Percentiles rank a stretch among this genome's conserved stretches.
Evolutionary conservation across 2,113 vertebrate genomes (phyloP).

Genomic region (Phocoena sinus): DNA sequence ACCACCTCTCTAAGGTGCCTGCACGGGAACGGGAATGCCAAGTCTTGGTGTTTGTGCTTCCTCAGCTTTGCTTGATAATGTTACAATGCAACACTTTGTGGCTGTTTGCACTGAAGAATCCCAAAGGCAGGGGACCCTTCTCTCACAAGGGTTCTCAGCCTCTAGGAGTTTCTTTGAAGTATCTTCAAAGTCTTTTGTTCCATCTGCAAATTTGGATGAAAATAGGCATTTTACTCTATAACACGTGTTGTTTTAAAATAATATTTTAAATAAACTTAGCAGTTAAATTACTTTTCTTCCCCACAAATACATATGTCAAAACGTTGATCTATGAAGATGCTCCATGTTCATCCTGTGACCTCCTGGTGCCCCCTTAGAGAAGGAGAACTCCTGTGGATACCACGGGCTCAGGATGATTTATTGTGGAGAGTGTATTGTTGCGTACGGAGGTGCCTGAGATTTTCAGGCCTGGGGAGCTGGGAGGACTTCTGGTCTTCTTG

Average conservation of each 20-base stretch:
- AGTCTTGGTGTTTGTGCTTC: background rate
- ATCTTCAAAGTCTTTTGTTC: background rate
- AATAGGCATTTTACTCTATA: background rate
- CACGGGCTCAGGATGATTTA: accelerated
- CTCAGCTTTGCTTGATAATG: background rate
- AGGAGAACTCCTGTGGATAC: background rate
- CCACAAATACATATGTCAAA: background rate
- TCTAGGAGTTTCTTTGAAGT: background rate
- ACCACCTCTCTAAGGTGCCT: background rate
- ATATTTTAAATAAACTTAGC: background rate
- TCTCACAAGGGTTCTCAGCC: background rate
- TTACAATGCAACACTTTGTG: background rate
- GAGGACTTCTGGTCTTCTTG: background rate
- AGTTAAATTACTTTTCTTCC: background rate
- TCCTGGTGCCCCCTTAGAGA: background rate
- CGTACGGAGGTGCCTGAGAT: background rate
- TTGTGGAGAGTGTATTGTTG: background rate
- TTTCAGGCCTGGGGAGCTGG: background rate
- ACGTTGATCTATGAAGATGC: background rate
- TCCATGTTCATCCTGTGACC: background rate
- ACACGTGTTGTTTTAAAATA: background rate
- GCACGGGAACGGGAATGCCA: background rate
- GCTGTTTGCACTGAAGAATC: background rate
- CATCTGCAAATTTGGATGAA: background rate
- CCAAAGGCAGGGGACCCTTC: background rate